phyloP scores from a whole-genome alignment of 2,888 invertebrate species.

The Stenichneumon culpator region DNA sequence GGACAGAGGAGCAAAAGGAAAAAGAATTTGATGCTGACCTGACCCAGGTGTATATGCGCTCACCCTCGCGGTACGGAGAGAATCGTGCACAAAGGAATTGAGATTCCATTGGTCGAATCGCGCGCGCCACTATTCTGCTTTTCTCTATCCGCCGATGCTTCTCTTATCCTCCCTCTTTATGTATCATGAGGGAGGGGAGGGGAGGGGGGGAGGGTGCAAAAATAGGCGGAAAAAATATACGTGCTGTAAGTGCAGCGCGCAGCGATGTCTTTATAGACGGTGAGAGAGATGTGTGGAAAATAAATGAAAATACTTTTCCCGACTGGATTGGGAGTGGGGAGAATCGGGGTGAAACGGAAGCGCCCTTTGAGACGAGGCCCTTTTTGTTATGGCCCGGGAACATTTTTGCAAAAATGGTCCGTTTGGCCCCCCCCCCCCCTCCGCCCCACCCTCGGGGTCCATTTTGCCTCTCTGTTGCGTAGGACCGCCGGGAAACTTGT shows the following conservation, averaged over 20 bases:
- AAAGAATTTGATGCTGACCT: slow-evolving; percentile 48
- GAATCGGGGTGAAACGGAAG: neutral
- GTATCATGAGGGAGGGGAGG: neutral
- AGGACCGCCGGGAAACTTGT: too few species aligned
- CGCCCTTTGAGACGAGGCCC: too few species aligned
- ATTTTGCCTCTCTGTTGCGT: neutral
- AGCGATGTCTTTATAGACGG: neutral
- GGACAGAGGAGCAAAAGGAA: neutral
- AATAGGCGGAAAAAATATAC: neutral
- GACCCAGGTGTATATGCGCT: slow-evolving; percentile 1
- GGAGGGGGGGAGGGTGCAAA: slow-evolving; percentile 1
- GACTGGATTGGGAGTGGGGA: neutral
- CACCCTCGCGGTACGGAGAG: slow-evolving; percentile 33
- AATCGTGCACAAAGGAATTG: slow-evolving; percentile 65
- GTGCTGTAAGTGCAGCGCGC: neutral
- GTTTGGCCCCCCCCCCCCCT: too few species aligned
- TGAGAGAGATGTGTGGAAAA: neutral
- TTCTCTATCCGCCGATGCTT: slow-evolving; percentile 5
- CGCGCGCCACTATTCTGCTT: slow-evolving; percentile 12
- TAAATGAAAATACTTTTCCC: neutral
- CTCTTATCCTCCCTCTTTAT: slow-evolving; percentile 16
- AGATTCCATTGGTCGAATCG: slow-evolving; percentile 54
- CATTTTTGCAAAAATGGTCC: too few species aligned
- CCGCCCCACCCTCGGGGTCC: too few species aligned
- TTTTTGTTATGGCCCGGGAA: too few species aligned